Percentiles rank a stretch among this genome's conserved stretches.
Conservation (phyloP, 1,140 invertebrate genomes). For the Araneus ventricosus region DNA sequence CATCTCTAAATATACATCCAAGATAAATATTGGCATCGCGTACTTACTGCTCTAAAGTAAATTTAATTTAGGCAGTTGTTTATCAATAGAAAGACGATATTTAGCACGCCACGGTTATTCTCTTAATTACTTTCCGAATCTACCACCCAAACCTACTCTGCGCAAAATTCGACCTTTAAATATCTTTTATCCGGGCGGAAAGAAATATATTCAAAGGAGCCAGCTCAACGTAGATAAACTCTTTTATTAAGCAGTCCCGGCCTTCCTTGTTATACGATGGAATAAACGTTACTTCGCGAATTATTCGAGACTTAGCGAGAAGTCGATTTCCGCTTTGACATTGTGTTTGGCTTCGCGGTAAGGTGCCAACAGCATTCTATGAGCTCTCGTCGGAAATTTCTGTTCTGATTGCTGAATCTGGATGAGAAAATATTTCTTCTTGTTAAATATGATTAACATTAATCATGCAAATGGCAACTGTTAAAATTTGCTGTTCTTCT, state of each 20-base stretch:
- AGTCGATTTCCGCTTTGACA: conserved; percentile 62
- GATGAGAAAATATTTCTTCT: no score
- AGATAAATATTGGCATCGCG: conserved; percentile 9
- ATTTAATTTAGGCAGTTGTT: conserved; percentile 44
- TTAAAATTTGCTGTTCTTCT: no score
- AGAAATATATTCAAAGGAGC: conserved; percentile 63
- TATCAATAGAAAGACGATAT: conserved; percentile 59
- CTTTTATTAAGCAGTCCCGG: conserved; percentile 54
- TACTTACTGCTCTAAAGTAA: background rate
- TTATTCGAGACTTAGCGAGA: conserved; percentile 42
- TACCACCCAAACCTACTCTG: background rate
- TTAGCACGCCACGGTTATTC: background rate
- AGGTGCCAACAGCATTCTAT: conserved; percentile 48
- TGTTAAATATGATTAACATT: no score
- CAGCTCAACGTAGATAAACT: conserved; percentile 56
- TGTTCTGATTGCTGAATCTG: no score
- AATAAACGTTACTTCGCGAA: conserved; percentile 60
- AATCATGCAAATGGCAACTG: no score
- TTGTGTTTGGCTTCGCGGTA: conserved; percentile 48
- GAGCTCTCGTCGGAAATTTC: background rate
- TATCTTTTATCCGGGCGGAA: conserved; percentile 31
- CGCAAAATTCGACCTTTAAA: conserved; percentile 38
- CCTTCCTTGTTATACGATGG: background rate
- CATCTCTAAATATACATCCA: background rate
- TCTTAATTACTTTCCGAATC: conserved; percentile 58